Conservation (phyloP, 2,113 vertebrate species). For the Mesocricetus auratus region DNA sequence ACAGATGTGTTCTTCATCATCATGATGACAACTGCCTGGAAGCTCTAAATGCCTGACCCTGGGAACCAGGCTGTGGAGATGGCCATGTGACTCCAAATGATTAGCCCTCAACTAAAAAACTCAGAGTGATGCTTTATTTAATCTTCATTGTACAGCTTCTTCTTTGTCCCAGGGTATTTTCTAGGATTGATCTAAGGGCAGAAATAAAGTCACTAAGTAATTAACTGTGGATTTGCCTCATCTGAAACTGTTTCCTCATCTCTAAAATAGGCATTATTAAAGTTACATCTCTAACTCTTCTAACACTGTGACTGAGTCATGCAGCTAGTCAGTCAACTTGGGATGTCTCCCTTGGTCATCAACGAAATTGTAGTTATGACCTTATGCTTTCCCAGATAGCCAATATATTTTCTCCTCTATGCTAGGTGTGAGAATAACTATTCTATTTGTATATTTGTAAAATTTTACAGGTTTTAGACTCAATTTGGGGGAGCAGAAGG, state of each 20-base stretch:
- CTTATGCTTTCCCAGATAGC: not conserved
- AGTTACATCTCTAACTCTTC: not conserved
- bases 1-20: slow-evolving; percentile 95
- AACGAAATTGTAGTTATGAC: not conserved
- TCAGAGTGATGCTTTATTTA: not conserved
- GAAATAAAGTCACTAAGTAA: slow-evolving; percentile 32
- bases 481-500: not conserved
- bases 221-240: not conserved
- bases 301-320: not conserved
- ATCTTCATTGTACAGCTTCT: not conserved
- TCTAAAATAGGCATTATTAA: not conserved
- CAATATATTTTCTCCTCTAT: not conserved
- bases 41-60: slow-evolving; percentile 83
- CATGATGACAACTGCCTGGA: slow-evolving; percentile 98
- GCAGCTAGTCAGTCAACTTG: not conserved
- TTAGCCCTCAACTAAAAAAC: slow-evolving; percentile 57
- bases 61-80: slow-evolving; percentile 28
- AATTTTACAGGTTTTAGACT: not conserved
- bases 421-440: not conserved
- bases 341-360: not conserved
- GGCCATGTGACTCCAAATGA: slow-evolving; percentile 7
- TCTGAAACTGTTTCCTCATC: slow-evolving; percentile 26
- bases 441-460: slow-evolving; percentile 7
- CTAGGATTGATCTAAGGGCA: not conserved
- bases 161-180: slow-evolving; percentile 16